phyloP scores from a whole-genome alignment of 2,113 vertebrate species.

The Eublepharis macularius region DNA sequence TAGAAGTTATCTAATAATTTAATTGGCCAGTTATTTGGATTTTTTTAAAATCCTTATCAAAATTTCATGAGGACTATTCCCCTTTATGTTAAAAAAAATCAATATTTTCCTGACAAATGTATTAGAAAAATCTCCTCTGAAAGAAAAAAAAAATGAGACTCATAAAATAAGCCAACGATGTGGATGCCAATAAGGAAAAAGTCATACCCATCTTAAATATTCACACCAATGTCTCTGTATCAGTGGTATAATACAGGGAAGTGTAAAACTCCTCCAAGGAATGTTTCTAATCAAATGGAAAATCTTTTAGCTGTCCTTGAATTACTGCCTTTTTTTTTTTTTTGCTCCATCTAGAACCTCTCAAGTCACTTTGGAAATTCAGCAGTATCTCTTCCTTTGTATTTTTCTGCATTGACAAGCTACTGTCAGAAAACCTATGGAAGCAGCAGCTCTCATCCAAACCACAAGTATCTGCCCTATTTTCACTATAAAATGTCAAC shows the following conservation, averaged over 20 bases:
- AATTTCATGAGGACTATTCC: neutral
- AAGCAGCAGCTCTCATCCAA: too few species aligned
- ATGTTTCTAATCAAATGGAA: neutral
- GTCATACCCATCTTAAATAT: neutral
- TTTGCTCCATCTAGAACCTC: neutral
- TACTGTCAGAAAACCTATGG: too few species aligned
- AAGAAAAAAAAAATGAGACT: too few species aligned
- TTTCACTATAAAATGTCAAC: too few species aligned
- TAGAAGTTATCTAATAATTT: slow-evolving; percentile 15
- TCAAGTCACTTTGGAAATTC: neutral
- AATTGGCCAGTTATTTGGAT: neutral
- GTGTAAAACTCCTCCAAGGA: neutral
- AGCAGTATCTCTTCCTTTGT: too few species aligned
- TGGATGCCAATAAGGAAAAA: neutral
- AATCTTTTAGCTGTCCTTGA: neutral
- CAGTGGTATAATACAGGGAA: neutral
- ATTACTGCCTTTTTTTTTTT: neutral
- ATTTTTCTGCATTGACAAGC: too few species aligned
- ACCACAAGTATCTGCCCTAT: too few species aligned
- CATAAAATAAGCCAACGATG: neutral
- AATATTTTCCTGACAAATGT: neutral
- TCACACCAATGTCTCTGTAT: neutral
- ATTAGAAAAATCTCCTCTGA: neutral
- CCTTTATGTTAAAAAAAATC: neutral
- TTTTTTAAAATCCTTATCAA: neutral